phyloP scores from a whole-genome alignment of 92 coral and sea anemone species.

The Umimayanthus kanabou region DNA sequence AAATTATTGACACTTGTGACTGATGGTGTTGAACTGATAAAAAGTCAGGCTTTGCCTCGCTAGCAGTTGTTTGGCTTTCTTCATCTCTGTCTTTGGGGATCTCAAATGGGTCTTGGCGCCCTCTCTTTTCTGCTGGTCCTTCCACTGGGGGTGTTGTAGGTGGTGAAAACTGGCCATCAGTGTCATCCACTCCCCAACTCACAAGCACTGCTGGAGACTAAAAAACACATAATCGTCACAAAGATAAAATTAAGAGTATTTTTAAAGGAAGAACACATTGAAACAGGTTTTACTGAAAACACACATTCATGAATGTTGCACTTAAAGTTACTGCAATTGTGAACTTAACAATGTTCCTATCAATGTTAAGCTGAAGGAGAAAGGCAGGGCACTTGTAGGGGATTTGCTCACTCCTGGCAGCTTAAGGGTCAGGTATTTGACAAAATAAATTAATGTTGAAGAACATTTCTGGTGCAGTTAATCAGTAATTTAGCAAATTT shows the following conservation, averaged over 20 bases:
- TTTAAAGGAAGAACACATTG: neutral
- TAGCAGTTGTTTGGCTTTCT: conserved; percentile 32
- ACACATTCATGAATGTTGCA: neutral
- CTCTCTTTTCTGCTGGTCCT: conserved; percentile 77
- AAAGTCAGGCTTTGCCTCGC: conserved; percentile 34
- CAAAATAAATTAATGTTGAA: too few species aligned
- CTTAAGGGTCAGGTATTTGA: too few species aligned
- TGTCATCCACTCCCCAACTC: conserved; percentile 17
- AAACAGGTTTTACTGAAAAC: neutral
- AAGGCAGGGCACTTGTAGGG: too few species aligned
- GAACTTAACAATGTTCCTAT: neutral
- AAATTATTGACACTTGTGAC: conserved; percentile 71
- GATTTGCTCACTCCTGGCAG: too few species aligned
- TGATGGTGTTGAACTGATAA: conserved; percentile 56
- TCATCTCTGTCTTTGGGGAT: conserved; percentile 66
- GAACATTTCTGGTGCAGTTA: too few species aligned
- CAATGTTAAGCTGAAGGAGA: too few species aligned
- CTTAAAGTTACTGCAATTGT: too few species aligned
- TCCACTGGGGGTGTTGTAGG: conserved; percentile 66
- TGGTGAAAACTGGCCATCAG: conserved; percentile 50
- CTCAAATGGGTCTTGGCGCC: conserved; percentile 62
- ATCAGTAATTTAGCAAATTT: too few species aligned
- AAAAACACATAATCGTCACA: neutral
- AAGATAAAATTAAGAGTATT: neutral
- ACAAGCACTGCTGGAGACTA: neutral